These are phyloP conservation scores for Probosciger aterrimus DNA, from an alignment of 2,113 vertebrate genomes.

Conservation along the genomic window DNA sequence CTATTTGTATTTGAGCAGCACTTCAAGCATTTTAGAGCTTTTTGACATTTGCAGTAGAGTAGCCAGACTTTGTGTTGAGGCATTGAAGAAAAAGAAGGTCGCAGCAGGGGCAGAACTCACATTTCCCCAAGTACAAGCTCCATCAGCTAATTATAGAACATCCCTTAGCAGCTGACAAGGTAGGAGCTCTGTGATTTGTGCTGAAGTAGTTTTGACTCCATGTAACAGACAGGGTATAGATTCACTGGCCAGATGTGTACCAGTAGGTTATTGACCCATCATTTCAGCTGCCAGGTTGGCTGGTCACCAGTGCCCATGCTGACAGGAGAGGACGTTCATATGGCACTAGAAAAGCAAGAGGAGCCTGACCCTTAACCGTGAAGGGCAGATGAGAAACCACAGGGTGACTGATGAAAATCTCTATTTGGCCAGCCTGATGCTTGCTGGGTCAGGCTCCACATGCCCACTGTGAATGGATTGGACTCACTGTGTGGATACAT, in stretches of 20 bases:
- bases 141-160: neutral
- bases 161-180: neutral
- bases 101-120: neutral
- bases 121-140: neutral
- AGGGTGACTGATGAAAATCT: neutral
- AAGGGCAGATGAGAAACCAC: neutral
- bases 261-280: neutral
- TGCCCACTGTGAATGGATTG: slow-evolving; percentile 9
- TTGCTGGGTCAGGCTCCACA: slow-evolving; percentile 7
- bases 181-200: neutral
- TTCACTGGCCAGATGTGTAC: neutral
- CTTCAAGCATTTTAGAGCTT: neutral
- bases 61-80: neutral
- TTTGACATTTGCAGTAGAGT: neutral
- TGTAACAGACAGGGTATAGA: neutral
- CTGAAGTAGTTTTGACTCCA: neutral
- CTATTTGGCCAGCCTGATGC: neutral
- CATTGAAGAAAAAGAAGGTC: neutral
- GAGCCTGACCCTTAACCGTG: neutral
- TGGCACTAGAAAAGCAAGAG: neutral
- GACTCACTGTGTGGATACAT: neutral
- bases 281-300: slow-evolving; percentile 13
- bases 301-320: neutral
- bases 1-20: neutral
- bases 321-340: neutral